Evolutionary conservation across 2,797 vertebrate species (phyloP).

Genomic region (Hypotaenidia philippensis): DNA sequence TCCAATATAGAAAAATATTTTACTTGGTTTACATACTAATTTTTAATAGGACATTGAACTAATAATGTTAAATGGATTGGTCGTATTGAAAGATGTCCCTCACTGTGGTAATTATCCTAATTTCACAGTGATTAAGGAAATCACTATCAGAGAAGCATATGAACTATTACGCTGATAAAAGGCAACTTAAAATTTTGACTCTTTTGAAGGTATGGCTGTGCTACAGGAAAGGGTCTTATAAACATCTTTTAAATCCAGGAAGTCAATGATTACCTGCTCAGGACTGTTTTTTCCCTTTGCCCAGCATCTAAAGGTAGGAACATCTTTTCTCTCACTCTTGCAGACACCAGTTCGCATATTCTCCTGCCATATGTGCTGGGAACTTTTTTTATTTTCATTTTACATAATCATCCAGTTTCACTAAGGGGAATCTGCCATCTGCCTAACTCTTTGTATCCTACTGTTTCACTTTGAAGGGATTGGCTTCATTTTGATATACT

Average conservation of each 20-base stretch:
- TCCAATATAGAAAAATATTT: not conserved
- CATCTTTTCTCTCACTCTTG: not conserved
- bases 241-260: not conserved
- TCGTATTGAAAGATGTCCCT: not conserved
- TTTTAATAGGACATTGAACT: not conserved
- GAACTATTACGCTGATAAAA: not conserved
- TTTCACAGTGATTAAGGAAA: not conserved
- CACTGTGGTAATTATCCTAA: not conserved
- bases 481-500: not conserved
- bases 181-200: not conserved
- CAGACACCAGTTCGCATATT: not conserved
- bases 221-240: not conserved
- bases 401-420: conserved; percentile 28
- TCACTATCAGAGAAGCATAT: not conserved
- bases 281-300: not conserved
- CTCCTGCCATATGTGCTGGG: conserved; percentile 31
- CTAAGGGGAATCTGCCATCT: conserved; percentile 25
- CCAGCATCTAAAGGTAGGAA: not conserved
- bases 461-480: conserved; percentile 12
- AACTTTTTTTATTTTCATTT: conserved; percentile 37
- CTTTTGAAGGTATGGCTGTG: not conserved
- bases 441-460: conserved; percentile 5
- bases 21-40: not conserved
- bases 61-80: not conserved
- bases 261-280: not conserved